Conservation (phyloP, 2,888 invertebrate genomes). For the Caenorhabditis sinica region DNA sequence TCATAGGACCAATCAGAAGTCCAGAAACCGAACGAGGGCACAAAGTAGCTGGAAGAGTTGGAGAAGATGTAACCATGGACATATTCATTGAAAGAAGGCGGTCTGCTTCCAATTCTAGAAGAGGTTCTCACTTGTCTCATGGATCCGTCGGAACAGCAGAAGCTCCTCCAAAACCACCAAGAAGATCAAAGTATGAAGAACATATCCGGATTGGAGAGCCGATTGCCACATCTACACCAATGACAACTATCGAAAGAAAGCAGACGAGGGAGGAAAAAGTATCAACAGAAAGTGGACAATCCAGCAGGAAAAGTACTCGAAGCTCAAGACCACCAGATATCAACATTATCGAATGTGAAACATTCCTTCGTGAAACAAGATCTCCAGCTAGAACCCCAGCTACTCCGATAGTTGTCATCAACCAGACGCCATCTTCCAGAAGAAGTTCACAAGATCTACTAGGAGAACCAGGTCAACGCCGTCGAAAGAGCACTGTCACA, state of each 20-base stretch:
- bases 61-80: constrained; percentile 58
- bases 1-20: constrained; percentile 43
- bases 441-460: constrained; percentile 65
- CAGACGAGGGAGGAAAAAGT: constrained; percentile 45
- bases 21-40: constrained; percentile 39
- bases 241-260: constrained; percentile 66
- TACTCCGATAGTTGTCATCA: constrained; percentile 72
- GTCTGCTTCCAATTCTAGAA: neutral
- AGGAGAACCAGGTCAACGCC: constrained; percentile 50
- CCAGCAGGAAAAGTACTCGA: constrained; percentile 51
- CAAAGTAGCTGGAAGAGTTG: constrained; percentile 43
- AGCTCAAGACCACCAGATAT: constrained; percentile 62
- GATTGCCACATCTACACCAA: constrained; percentile 69
- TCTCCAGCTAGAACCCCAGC: constrained; percentile 54
- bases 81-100: constrained; percentile 35
- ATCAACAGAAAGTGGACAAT: constrained; percentile 41
- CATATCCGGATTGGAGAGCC: constrained; percentile 60
- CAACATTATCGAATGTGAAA: constrained; percentile 58
- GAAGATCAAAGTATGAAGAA: constrained; percentile 56
- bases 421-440: constrained; percentile 65
- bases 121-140: constrained; percentile 17
- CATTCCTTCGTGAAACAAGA: constrained; percentile 29
- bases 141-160: constrained; percentile 9
- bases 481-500: constrained; percentile 72
- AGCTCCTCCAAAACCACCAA: constrained; percentile 66